A percentile compares a stretch with the other conserved stretches of the same genome.
These are phyloP conservation scores for Pogonocherus hispidulus DNA, from an alignment of 2,888 invertebrate species.

Conservation along the genomic window DNA sequence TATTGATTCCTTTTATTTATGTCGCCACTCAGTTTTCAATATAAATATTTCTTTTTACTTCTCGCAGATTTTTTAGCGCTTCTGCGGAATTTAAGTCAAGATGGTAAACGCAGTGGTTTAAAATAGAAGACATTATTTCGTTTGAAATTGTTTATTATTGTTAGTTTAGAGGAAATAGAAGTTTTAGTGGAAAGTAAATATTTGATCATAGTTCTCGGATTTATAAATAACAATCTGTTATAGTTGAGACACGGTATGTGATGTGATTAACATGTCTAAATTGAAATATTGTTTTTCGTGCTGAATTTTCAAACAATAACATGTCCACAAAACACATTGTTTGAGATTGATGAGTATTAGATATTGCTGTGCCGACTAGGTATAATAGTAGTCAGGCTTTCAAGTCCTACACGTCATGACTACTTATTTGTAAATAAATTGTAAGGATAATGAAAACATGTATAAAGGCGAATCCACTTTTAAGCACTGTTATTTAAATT, in stretches of 20 bases:
- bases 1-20: no score
- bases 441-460: no score
- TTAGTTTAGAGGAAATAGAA: conserved; percentile 3
- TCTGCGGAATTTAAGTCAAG: neutral
- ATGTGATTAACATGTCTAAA: neutral
- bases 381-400: no score
- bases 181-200: conserved; percentile 12
- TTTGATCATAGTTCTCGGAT: neutral
- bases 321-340: no score
- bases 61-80: neutral
- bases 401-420: no score
- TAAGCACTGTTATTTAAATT: no score
- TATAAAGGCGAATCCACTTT: no score
- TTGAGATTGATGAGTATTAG: no score
- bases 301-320: no score
- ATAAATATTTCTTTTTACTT: neutral
- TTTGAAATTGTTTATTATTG: conserved; percentile 15
- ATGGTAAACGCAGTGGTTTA: neutral
- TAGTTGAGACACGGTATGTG: neutral
- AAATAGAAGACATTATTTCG: conserved; percentile 4
- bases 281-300: neutral
- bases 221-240: neutral
- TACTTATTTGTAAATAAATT: no score
- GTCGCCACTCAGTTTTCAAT: no score
- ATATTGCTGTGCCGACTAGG: no score